Evolutionary conservation across 2,113 vertebrate species (phyloP).

Genomic region (Clarias macrocephalus): DNA sequence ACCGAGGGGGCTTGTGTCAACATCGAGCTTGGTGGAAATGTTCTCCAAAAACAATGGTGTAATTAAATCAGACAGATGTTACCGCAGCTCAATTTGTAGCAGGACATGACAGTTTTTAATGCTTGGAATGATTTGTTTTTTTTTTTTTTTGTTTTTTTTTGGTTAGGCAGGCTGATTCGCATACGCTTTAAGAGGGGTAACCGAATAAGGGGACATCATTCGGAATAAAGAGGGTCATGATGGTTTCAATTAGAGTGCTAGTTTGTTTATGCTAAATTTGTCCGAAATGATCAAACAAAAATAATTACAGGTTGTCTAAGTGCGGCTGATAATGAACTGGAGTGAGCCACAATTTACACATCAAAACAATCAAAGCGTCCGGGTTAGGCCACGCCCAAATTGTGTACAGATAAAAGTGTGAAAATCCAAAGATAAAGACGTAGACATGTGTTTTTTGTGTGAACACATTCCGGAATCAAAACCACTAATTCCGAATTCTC

Average conservation of each 20-base stretch:
- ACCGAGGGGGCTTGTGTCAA: slow-evolving; percentile 31
- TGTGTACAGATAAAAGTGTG: neutral
- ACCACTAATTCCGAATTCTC: neutral
- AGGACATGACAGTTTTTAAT: neutral
- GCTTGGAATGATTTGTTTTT: neutral
- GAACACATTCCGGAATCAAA: neutral
- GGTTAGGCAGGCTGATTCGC: neutral
- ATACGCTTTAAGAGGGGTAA: neutral
- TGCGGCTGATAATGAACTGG: neutral
- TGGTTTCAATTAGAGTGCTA: neutral
- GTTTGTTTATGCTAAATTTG: neutral
- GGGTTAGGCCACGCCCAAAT: neutral
- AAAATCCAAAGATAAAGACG: neutral
- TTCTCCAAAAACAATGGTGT: slow-evolving; percentile 26
- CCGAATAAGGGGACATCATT: neutral
- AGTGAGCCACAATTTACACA: neutral
- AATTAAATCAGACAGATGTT: slow-evolving; percentile 41
- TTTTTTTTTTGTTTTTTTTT: no score
- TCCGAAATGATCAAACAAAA: neutral
- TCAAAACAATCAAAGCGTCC: neutral
- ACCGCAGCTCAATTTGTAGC: slow-evolving; percentile 23
- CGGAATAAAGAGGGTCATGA: neutral
- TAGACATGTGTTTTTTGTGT: neutral
- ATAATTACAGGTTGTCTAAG: neutral
- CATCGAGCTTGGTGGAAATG: slow-evolving; percentile 28